Evolutionary conservation across 2,888 invertebrate genomes (phyloP).

Genomic region (Cacoxenus indagator): DNA sequence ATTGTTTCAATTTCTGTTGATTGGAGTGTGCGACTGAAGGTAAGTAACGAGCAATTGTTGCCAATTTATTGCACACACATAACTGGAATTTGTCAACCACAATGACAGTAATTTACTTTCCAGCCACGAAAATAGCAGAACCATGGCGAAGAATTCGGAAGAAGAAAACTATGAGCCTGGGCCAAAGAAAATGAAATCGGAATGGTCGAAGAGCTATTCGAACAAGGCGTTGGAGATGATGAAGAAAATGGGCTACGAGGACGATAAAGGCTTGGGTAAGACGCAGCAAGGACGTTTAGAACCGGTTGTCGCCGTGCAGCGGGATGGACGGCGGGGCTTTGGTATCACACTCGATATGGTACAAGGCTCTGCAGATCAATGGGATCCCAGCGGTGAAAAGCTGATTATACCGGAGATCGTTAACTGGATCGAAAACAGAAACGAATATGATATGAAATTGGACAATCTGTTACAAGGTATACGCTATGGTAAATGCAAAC

Average conservation of each 20-base stretch:
- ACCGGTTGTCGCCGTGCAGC: conserved; percentile 84
- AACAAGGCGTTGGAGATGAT: conserved; percentile 67
- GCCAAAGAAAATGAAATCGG: conserved; percentile 65
- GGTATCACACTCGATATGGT: conserved; percentile 77
- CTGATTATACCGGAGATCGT: conserved; percentile 67
- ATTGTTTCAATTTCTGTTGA: too few relatives aligned
- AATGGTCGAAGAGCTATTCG: conserved; percentile 68
- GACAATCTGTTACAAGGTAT: conserved; percentile 75
- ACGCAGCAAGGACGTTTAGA: conserved; percentile 84
- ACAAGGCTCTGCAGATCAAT: conserved; percentile 73
- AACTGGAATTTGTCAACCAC: too few relatives aligned
- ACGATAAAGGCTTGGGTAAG: conserved; percentile 89
- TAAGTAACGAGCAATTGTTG: too few relatives aligned
- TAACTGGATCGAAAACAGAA: conserved; percentile 71
- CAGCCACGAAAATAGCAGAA: too few relatives aligned
- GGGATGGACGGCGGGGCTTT: conserved; percentile 87
- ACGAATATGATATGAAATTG: conserved; percentile 21
- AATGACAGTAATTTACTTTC: too few relatives aligned
- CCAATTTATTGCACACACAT: too few relatives aligned
- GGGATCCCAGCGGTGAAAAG: conserved; percentile 76
- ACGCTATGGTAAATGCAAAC: conserved; percentile 76
- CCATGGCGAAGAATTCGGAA: conserved; percentile 48
- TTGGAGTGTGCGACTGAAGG: too few relatives aligned
- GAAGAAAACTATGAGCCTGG: conserved; percentile 56
- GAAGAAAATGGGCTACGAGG: conserved; percentile 86